Base-by-base conservation (phyloP, 2,797 vertebrate genomes). In the Anisognathus igniventris region DNA sequence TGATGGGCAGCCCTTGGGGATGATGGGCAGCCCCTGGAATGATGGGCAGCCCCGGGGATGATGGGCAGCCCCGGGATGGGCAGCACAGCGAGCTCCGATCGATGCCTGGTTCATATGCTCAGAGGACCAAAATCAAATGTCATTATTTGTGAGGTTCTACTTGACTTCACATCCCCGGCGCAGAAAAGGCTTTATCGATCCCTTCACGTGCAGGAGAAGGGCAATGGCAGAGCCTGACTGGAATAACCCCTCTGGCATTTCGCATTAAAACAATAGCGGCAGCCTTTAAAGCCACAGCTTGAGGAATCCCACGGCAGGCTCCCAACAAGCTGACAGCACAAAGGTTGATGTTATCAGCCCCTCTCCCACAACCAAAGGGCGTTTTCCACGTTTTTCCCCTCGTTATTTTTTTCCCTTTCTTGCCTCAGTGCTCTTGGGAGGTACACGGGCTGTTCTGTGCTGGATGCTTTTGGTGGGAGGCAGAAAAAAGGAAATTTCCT, bases 61-160 rank as follows among this genome's bases (percentile, higher is more conserved):
- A 74, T 10, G 84, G 90, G 93, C 45, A 48, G 14, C 9, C 14
- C 25, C 2, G 4, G 58, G 79, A 75, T 10, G 85, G 90, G 94
- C 84, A 66, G 86, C 61, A 7, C 92, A 45, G 88, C 27, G 13
- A 76, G 96, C 37, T 84, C 51, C 77, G 80, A 97, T 97, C 96
- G 85, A 96, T 97, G 92, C 76, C 86, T 6, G 66, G 25, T 80
- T 83, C 93, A 17, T 45, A 39, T 1, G 94, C 97, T 92, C 96
- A 47, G 56, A 96, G 94, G 81, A 71, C 89, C 93, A 66, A 98
- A 98, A 98, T 98, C 98, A 98, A 98, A 98, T 96, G 97, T 97
- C 98, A 98, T 98, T 98, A 99, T 98, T 98, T 97, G 98, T 96
- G 97, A 98, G 98, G 98, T 98, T 99, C 98, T 98, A 98, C 98